A percentile compares a stretch with the other conserved stretches of the same genome.
These are phyloP conservation scores for Mycetomoellerius zeteki DNA, from an alignment of 1,140 invertebrate species.

Conservation along the genomic window DNA sequence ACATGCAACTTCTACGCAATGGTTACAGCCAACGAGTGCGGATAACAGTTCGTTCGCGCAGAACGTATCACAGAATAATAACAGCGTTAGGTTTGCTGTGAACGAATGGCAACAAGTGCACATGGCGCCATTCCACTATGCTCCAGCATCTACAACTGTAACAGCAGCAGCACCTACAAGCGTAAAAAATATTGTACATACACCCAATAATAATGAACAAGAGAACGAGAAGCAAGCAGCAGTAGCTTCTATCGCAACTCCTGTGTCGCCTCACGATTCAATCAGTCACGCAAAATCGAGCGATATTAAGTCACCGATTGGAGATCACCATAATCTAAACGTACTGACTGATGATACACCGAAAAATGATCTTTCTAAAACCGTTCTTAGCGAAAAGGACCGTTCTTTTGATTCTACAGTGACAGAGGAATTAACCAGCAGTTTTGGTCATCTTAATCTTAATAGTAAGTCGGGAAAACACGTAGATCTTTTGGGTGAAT, in stretches of 20 bases:
- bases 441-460: slow-evolving; percentile 77
- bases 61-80: slow-evolving; percentile 67
- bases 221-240: slow-evolving; percentile 74
- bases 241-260: slow-evolving; percentile 68
- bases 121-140: slow-evolving; percentile 68
- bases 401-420: slow-evolving; percentile 73
- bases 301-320: slow-evolving; percentile 27
- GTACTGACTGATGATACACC: slow-evolving; percentile 59
- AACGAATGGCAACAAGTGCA: slow-evolving; percentile 79
- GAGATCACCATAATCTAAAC: slow-evolving; percentile 52
- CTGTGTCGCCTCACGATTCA: slow-evolving; percentile 74
- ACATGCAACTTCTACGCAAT: slow-evolving; percentile 65
- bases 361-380: slow-evolving; percentile 73
- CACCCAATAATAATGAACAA: slow-evolving; percentile 77
- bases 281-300: slow-evolving; percentile 56
- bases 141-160: slow-evolving; percentile 65
- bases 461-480: slow-evolving; percentile 65
- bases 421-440: slow-evolving; percentile 73
- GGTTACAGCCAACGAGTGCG: slow-evolving; percentile 60
- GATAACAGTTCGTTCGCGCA: slow-evolving; percentile 62
- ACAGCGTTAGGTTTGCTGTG: not conserved
- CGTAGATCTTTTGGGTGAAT: slow-evolving; percentile 61
- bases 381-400: slow-evolving; percentile 73
- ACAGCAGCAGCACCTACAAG: too few relatives aligned
- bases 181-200: slow-evolving; percentile 66